Conservation (phyloP, 2,113 vertebrate species). For the Cercopithecus mona region DNA sequence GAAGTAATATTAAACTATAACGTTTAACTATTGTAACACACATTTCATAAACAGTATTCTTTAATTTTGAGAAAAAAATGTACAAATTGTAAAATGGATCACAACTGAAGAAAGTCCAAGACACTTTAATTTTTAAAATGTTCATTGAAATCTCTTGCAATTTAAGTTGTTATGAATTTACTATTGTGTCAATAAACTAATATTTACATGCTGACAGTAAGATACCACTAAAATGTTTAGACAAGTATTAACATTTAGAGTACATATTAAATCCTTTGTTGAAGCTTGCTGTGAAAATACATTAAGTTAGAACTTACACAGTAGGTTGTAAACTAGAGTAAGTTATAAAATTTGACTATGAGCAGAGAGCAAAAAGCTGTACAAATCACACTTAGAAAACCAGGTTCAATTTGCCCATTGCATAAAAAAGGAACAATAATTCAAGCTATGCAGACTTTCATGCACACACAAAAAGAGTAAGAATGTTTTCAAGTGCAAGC, state of each 20-base stretch:
- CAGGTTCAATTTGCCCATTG: slow-evolving; percentile 62
- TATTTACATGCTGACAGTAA: slow-evolving; percentile 74
- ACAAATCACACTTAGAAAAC: slow-evolving; percentile 72
- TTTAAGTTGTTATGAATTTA: slow-evolving; percentile 61
- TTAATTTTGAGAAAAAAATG: neutral
- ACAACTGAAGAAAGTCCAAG: slow-evolving; percentile 24
- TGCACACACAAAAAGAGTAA: neutral
- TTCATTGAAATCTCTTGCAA: slow-evolving; percentile 56
- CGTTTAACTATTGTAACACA: neutral
- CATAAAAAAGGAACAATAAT: neutral
- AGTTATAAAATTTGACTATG: slow-evolving; percentile 76
- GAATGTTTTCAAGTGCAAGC: neutral
- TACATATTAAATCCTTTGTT: slow-evolving; percentile 75
- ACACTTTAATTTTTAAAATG: slow-evolving; percentile 53
- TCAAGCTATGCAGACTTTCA: neutral
- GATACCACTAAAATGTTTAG: slow-evolving; percentile 47
- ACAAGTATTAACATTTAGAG: neutral
- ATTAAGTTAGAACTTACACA: slow-evolving; percentile 68
- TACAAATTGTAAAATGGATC: neutral
- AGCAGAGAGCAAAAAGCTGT: slow-evolving; percentile 49
- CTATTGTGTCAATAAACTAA: slow-evolving; percentile 70
- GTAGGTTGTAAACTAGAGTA: neutral
- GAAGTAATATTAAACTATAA: too few species aligned
- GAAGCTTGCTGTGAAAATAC: slow-evolving; percentile 66
- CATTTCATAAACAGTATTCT: neutral